Conservation (phyloP, 2,888 invertebrate species). For the Sipha maydis region DNA sequence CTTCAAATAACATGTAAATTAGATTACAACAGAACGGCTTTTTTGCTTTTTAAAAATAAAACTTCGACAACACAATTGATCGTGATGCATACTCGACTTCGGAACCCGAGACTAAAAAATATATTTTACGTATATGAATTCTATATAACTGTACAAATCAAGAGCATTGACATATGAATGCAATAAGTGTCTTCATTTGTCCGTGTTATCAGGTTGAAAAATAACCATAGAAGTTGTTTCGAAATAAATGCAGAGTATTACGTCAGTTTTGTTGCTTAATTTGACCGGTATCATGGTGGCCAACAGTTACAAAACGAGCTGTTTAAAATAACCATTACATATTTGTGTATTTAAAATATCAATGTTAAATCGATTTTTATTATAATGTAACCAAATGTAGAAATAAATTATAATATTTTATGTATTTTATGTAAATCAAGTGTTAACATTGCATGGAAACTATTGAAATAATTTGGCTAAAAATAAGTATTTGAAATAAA, state of each 20-base stretch:
- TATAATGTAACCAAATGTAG: too few species aligned
- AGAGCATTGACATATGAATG: conserved; percentile 47
- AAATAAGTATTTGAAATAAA: too few species aligned
- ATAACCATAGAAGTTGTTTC: not conserved
- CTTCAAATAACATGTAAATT: conserved; percentile 62
- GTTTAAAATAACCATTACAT: too few species aligned
- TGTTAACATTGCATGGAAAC: too few species aligned
- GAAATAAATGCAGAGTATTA: not conserved
- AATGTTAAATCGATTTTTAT: too few species aligned
- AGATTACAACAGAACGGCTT: conserved; percentile 45
- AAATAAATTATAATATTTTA: too few species aligned
- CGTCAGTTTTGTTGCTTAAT: not conserved
- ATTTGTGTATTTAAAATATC: too few species aligned
- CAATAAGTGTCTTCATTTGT: conserved; percentile 54
- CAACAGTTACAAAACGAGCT: too few species aligned
- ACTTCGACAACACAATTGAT: conserved; percentile 54
- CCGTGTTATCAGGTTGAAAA: not conserved
- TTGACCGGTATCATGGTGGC: not conserved
- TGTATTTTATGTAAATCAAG: too few species aligned
- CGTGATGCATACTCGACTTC: conserved; percentile 46
- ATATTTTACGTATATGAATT: conserved; percentile 4
- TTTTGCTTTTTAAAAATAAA: conserved; percentile 36
- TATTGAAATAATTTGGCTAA: too few species aligned
- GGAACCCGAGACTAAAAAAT: conserved; percentile 25
- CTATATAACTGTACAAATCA: not conserved